Base-by-base conservation (phyloP, 2,888 invertebrate species). In the Cryptocephalus moraei region DNA sequence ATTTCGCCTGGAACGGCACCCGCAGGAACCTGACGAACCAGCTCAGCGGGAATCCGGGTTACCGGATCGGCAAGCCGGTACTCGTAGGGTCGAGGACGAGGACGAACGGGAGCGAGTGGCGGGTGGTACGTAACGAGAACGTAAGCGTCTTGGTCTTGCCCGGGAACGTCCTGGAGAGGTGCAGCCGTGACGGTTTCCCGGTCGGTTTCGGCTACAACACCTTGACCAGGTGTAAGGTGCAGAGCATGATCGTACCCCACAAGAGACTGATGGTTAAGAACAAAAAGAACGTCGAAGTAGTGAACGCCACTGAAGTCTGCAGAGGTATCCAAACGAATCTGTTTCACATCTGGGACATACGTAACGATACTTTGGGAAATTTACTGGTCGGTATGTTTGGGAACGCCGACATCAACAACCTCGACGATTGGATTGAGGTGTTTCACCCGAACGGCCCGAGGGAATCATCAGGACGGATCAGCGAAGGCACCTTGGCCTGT, bases 21-120 rank as follows among this genome's bases (percentile, higher is more conserved):
- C 61, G 56, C 6, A 53, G 53, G 14, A 66, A 67, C 48, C 62
- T 59, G 46, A 61, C 65, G 1, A 48, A 56, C 45, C 49, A 56
- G 38, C 57, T 75, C 11, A 89, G 89, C 69, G 90, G 90, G 2
- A 84, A 82, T 66, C 87, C 87, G 1, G 90, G 90, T 3, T 91
- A 91, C 60, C 62, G 79, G 8, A 56, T 71, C 4, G 81, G 82
- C 8, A 77, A 79, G 55, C 86, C 86, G 0, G 69, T 90, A 33
- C 66, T 79, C 47, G 63, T 66, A 32, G 76, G 74, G 39, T 43
- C 64, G 33, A 69, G 74, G 13, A 58, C 56, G 54, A 61, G 69
- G 46, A 69, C 71, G 1, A 60, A 67, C 8, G 47, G 60, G 38
- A 54, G 57, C n/a, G 50, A 56, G 43, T 39, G 48, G 48, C 46